Conservation (phyloP, 2,113 vertebrate genomes). For the Columbina picui region DNA sequence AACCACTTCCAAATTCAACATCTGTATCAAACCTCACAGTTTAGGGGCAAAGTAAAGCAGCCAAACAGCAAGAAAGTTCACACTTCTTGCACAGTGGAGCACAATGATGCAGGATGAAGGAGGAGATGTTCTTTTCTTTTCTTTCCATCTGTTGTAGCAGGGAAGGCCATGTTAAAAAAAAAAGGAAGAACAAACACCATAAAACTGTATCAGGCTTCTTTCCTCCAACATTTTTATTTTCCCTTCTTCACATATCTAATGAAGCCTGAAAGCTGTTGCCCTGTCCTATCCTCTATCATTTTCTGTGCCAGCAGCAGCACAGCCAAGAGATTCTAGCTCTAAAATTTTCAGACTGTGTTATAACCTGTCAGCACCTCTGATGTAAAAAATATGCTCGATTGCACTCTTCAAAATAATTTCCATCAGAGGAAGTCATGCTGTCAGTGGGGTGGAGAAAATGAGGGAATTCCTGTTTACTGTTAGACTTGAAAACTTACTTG, state of each 20-base stretch:
- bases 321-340: background rate
- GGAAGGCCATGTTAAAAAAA: background rate
- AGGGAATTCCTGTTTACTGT: background rate
- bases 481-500: background rate
- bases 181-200: fast-evolving
- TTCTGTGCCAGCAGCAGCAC: background rate
- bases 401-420: background rate
- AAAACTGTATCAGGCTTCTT: background rate
- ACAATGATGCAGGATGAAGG: background rate
- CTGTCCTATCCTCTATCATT: background rate
- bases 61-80: background rate
- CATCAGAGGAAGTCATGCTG: background rate
- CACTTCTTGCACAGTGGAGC: background rate
- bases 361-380: background rate
- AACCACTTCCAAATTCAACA: background rate
- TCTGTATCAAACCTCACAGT: background rate
- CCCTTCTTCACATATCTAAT: background rate
- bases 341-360: background rate
- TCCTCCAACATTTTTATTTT: background rate
- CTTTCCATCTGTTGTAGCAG: background rate
- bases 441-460: background rate
- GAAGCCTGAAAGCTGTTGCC: background rate
- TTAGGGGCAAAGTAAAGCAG: background rate
- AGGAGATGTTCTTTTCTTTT: background rate
- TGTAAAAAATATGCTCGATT: background rate